Percentiles rank a stretch among this genome's conserved stretches.
These are phyloP conservation scores for Actenoides hombroni DNA, from an alignment of 2,113 vertebrate genomes.

Conservation along the genomic window DNA sequence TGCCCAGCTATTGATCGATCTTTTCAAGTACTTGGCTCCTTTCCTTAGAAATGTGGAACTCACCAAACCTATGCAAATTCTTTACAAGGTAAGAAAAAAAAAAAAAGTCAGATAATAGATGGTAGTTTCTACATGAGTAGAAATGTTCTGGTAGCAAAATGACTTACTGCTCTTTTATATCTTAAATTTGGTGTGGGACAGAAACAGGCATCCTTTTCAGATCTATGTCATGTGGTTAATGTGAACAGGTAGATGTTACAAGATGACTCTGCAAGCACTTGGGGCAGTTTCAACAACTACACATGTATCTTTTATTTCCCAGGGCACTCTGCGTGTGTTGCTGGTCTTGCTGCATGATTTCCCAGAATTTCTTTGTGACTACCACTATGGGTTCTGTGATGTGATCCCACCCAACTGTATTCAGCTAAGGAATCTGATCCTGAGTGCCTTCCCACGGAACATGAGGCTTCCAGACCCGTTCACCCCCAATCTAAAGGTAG, in stretches of 20 bases:
- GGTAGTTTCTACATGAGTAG: not conserved
- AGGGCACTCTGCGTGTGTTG: constrained; percentile 97
- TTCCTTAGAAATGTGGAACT: constrained; percentile 99
- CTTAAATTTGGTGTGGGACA: not conserved
- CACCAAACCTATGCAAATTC: constrained; percentile 99
- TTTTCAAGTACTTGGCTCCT: constrained; percentile 98
- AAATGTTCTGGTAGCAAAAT: not conserved
- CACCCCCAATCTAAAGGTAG: constrained; percentile 97
- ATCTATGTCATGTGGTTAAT: not conserved
- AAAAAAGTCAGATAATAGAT: not conserved
- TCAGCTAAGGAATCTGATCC: constrained; percentile 97
- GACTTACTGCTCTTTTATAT: not conserved
- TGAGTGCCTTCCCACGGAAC: constrained; percentile 99
- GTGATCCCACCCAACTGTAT: constrained; percentile 99
- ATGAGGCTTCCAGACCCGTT: constrained; percentile 99
- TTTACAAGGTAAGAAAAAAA: constrained; percentile 89
- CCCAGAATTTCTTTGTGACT: constrained; percentile 98
- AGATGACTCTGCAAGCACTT: not conserved
- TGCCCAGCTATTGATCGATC: constrained; percentile 94
- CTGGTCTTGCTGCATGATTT: constrained; percentile 97
- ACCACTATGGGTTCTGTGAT: constrained; percentile 98
- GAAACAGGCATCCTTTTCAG: not conserved
- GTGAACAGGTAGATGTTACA: not conserved
- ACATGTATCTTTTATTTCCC: not conserved
- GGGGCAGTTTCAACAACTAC: not conserved